These are phyloP conservation scores for Ruditapes philippinarum DNA, from an alignment of 1,140 invertebrate genomes.

Conservation along the genomic window DNA sequence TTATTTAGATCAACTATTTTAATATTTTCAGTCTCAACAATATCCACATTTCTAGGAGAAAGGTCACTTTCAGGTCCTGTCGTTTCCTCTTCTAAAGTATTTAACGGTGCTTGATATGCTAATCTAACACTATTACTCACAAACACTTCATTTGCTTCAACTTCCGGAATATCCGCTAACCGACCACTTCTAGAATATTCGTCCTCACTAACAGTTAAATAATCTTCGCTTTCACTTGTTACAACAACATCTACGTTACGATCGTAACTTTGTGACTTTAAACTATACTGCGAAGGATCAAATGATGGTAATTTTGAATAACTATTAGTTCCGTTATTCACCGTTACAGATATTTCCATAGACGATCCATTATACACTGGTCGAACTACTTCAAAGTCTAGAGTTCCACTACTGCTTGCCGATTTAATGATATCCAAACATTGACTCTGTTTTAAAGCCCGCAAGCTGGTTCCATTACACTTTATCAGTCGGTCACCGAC, in stretches of 20 bases:
- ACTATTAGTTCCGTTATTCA: constrained; percentile 46
- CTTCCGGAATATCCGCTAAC: constrained; percentile 59
- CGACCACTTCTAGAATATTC: constrained; percentile 51
- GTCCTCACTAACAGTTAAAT: constrained; percentile 66
- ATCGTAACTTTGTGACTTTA: constrained; percentile 64
- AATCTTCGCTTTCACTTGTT: constrained; percentile 68
- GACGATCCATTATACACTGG: constrained; percentile 57
- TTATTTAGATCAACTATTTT: constrained; percentile 34
- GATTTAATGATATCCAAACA: constrained; percentile 75
- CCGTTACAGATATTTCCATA: constrained; percentile 66
- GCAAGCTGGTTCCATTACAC: constrained; percentile 72
- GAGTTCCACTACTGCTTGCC: constrained; percentile 54
- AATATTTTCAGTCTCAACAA: neutral
- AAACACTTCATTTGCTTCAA: constrained; percentile 67
- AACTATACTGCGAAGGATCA: constrained; percentile 58
- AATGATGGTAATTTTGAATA: neutral
- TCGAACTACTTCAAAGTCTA: constrained; percentile 62
- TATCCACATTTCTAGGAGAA: neutral
- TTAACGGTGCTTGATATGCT: constrained; percentile 44
- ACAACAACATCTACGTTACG: constrained; percentile 52
- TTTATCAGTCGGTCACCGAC: constrained; percentile 70
- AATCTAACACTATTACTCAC: constrained; percentile 47
- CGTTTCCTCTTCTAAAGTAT: constrained; percentile 28
- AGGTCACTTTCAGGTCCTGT: constrained; percentile 42
- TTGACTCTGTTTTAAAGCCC: constrained; percentile 69